Base-by-base conservation (phyloP, 2,888 invertebrate genomes). In the Amiota mariae region DNA sequence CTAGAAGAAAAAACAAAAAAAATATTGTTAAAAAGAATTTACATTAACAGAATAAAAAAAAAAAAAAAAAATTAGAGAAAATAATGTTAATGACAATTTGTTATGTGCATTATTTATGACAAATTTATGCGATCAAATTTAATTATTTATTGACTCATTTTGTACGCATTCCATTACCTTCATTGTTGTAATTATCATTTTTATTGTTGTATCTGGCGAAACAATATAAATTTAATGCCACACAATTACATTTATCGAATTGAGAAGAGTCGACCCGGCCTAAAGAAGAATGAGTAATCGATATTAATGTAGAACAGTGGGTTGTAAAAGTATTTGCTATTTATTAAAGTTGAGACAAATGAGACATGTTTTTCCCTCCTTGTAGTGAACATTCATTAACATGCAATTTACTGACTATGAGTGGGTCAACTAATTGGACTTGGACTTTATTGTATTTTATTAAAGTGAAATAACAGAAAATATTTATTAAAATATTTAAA, bases 101-200 rank as follows among this genome's bases (percentile, higher is more conserved):
- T 54, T 51, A 67, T 67, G 36, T 36, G 49, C 20, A 67, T 20
- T 67, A 67, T 67, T 67, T 67, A 67, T 67, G 67, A 67, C 67
- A 67, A 67, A 67, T 67, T 67, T 67, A 67, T 67, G 67, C 67
- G 49, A 67, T 67, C 67, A 67, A 51, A 67, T 67, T 51, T 67
- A 49, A 67, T 67, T 51, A 67, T 67, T 51, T 67, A 67, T 67
- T 51, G 67, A 67, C 54, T 67, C 67, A 49, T 51, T 67, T 20
- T 18, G 12, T 64, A 64, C 20, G 9, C 18, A 20, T 67, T 13
- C 24, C 13, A 8, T 51, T 54, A 1, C 18, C 36, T n/a, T 68
- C 24, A 24, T 68, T 36, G 2, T 24, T 20, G 67, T 68, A 51
- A 67, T 67, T 67, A 67, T 67, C 67, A 13, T 20, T 63, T 63